Base-by-base conservation (phyloP, 2,797 vertebrate genomes). In the Miichthys miiuy region DNA sequence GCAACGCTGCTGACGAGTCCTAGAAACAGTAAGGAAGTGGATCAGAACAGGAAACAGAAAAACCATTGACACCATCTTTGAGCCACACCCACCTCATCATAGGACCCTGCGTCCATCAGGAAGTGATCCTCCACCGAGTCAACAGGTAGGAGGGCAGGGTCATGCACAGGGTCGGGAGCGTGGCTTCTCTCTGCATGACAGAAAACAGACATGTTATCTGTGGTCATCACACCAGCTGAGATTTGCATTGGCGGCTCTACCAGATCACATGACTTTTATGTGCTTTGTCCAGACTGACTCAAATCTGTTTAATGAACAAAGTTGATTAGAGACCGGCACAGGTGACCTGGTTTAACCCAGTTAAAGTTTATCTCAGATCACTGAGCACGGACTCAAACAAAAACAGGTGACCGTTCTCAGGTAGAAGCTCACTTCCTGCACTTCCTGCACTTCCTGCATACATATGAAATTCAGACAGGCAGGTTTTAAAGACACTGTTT, bases 111-210 rank as follows among this genome's bases (percentile, higher is more conserved):
- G 4, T 93, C 93, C 71, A 93, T 84, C 80, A 95, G 79, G 52
- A 95, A 80, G 70, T 77, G 87, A 41, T 95, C 94, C 74, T 95
- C 95, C 50, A 87, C 76, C 1, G 90, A 90, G 72, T 93, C 93
- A 0, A 81, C 81, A 8, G 85, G 74, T 5, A 94, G 68, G 30
- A 87, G 88, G 34, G 74, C 65, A 0, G 85, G 67, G 25, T 92
- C 91, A 3, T 44, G 79, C 5, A 83, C 6, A 0, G 63, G 77
- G 4, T 75, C 58, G 11, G 77, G 71, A 13, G 55, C 57, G 1
- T 81, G 86, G 54, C 77, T 52, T 84, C 91, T 90, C n/a, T 88
- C 93, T 94, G 79, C 11, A 57, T 25, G 25, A 60, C 23, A 81
- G 51, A 51, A 27, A 57, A 34, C 17, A 61, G 46, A 68, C 2